These are phyloP conservation scores for Plusia festucae DNA, from an alignment of 2,888 invertebrate genomes.

Conservation along the genomic window DNA sequence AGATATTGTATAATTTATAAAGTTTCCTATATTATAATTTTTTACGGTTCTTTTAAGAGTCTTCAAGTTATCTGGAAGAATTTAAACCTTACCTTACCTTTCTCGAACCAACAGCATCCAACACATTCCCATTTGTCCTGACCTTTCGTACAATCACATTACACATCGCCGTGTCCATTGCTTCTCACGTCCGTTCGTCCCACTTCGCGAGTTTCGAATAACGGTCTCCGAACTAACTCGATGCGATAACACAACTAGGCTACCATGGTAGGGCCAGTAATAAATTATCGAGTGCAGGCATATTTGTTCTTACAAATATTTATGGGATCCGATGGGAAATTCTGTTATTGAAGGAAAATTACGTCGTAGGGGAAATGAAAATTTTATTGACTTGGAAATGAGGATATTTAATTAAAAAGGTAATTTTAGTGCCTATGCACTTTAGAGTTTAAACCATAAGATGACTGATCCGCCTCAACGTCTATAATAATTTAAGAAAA, in stretches of 20 bases:
- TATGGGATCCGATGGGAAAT: constrained; percentile 18
- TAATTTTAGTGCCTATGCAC: too few relatives aligned
- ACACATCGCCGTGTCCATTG: constrained; percentile 42
- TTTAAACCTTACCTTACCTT: too few relatives aligned
- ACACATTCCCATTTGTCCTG: not conserved
- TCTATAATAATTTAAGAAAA: too few relatives aligned
- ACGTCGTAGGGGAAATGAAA: not conserved
- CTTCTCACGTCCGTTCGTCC: constrained; percentile 54
- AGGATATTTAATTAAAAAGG: too few relatives aligned
- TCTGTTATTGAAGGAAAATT: not conserved
- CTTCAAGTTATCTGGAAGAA: too few relatives aligned
- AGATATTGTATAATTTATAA: too few relatives aligned
- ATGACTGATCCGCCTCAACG: too few relatives aligned
- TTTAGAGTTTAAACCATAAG: too few relatives aligned
- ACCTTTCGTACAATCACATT: not conserved
- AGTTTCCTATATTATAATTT: too few relatives aligned
- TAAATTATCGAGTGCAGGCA: constrained; percentile 43
- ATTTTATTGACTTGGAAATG: too few relatives aligned
- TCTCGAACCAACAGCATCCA: not conserved
- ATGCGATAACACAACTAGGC: constrained; percentile 64
- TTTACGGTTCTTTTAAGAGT: too few relatives aligned
- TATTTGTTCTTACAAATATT: constrained; percentile 34
- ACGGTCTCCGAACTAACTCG: constrained; percentile 62
- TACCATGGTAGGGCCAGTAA: constrained; percentile 49
- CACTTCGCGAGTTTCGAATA: constrained; percentile 62